A percentile compares a stretch with the other conserved stretches of the same genome.
Evolutionary conservation across 2,113 vertebrate genomes (phyloP).

Genomic region (Casuarius casuarius): DNA sequence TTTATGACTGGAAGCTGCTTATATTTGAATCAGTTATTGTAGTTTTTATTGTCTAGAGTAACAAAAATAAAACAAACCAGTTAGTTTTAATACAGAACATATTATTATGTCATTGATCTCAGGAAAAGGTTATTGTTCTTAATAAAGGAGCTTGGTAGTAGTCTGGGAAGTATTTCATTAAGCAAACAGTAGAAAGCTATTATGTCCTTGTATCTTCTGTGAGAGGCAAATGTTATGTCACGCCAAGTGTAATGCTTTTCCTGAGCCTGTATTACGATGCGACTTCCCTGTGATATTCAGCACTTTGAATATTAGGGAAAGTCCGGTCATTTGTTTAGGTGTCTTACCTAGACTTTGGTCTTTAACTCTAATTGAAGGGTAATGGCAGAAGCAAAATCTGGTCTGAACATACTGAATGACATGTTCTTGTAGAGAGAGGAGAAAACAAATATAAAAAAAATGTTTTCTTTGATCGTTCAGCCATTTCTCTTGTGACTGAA

Average conservation of each 20-base stretch:
- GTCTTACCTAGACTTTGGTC: neutral
- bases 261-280: neutral
- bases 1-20: neutral
- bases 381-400: neutral
- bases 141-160: neutral
- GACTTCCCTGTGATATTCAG: neutral
- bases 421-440: neutral
- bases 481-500: neutral
- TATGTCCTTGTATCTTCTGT: constrained; percentile 12
- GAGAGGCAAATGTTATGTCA: neutral
- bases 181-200: neutral
- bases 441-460: neutral
- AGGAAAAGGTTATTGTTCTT: neutral
- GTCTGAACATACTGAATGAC: neutral
- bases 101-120: neutral
- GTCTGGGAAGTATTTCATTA: constrained; percentile 13
- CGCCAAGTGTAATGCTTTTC: neutral
- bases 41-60: neutral
- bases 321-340: neutral
- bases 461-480: neutral
- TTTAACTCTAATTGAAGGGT: neutral
- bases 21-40: neutral
- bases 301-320: neutral
- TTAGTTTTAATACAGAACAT: neutral
- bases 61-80: neutral